phyloP scores from a whole-genome alignment of 2,888 invertebrate species.

The Rhingia campestris region DNA sequence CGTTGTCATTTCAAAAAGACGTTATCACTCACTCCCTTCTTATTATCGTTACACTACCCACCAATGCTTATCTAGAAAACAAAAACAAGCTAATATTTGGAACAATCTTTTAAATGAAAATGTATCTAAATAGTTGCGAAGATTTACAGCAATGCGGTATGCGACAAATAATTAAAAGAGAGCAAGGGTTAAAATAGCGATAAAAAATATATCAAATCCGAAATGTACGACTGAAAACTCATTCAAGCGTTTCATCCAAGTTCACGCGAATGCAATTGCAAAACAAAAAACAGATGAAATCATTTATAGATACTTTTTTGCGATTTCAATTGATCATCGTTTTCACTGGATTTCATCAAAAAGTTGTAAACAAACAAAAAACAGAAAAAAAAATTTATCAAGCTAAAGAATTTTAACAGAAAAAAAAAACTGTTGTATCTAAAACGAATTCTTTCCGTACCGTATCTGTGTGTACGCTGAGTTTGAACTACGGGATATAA shows the following conservation, averaged over 20 bases:
- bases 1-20: slow-evolving; percentile 14
- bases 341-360: slow-evolving; percentile 1
- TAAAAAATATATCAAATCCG: not conserved
- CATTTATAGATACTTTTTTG: slow-evolving; percentile 42
- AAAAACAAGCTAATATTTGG: slow-evolving; percentile 8
- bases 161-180: slow-evolving; percentile 56
- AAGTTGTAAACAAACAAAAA: not conserved
- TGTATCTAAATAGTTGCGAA: slow-evolving; percentile 16
- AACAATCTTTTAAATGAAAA: slow-evolving; percentile 15
- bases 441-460: slow-evolving; percentile 27
- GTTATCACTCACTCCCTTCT: slow-evolving; percentile 34
- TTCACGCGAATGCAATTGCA: slow-evolving; percentile 49
- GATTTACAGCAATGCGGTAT: slow-evolving; percentile 42
- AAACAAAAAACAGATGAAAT: slow-evolving; percentile 22
- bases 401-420: slow-evolving; percentile 17
- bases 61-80: slow-evolving; percentile 42
- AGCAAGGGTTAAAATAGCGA: slow-evolving; percentile 26
- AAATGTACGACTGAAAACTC: slow-evolving; percentile 37
- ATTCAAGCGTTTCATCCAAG: slow-evolving; percentile 28
- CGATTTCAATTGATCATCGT: slow-evolving; percentile 16
- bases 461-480: slow-evolving; percentile 51
- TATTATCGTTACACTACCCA: slow-evolving; percentile 17
- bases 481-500: slow-evolving; percentile 67
- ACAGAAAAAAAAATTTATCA: not conserved
- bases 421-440: slow-evolving; percentile 7